Conservation (phyloP, 2,888 invertebrate species). For the Lymantria dispar region DNA sequence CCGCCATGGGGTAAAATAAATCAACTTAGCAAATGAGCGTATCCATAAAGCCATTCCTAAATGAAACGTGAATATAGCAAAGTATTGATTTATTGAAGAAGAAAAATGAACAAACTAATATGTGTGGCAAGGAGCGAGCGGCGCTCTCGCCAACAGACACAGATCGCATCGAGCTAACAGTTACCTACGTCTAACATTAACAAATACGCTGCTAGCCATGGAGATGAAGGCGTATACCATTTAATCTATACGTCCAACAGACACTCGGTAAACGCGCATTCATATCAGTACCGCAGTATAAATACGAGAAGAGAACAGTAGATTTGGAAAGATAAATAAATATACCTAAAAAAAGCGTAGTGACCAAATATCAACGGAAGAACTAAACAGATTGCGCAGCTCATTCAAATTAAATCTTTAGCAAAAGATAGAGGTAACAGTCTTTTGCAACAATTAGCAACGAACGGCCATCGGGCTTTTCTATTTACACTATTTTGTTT, state of each 20-base stretch:
- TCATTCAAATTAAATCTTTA: conserved; percentile 81
- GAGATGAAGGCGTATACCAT: conserved; percentile 77
- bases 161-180: conserved; percentile 75
- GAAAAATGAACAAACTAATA: conserved; percentile 72
- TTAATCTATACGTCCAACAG: conserved; percentile 74
- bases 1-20: conserved; percentile 56
- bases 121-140: conserved; percentile 65
- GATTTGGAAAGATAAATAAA: conserved; percentile 80
- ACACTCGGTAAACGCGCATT: conserved; percentile 78
- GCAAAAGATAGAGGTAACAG: conserved; percentile 79
- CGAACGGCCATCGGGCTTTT: conserved; percentile 81
- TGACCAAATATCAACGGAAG: conserved; percentile 76
- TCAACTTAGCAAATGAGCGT: conserved; percentile 76
- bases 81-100: conserved; percentile 68
- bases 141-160: conserved; percentile 63
- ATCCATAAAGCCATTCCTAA: conserved; percentile 78
- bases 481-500: conserved; percentile 78
- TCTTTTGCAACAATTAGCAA: conserved; percentile 82
- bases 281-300: conserved; percentile 75
- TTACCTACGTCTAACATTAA: conserved; percentile 78
- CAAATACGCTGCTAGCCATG: conserved; percentile 77
- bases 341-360: conserved; percentile 81
- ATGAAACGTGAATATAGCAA: conserved; percentile 76
- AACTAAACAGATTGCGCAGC: conserved; percentile 82
- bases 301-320: conserved; percentile 75